These are phyloP conservation scores for Papilio protenor DNA, from an alignment of 2,888 invertebrate genomes.

Conservation along the genomic window DNA sequence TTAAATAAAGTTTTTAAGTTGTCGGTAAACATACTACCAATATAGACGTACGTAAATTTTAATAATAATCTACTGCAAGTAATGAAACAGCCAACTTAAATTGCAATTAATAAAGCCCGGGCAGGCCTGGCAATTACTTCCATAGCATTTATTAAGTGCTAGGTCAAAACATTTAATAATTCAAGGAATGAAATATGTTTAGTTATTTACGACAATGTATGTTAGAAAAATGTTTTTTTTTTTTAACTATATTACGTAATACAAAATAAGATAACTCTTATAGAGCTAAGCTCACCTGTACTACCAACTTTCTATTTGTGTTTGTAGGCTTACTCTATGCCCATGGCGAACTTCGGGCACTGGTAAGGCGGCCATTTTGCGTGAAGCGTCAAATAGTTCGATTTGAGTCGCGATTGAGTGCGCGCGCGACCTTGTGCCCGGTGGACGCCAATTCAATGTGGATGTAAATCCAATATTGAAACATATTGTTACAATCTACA, in stretches of 20 bases:
- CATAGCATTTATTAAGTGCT: conserved; percentile 24
- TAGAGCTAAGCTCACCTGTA: no score
- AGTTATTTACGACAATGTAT: not conserved
- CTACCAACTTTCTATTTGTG: no score
- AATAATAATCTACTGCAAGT: conserved; percentile 11
- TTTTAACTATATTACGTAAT: not conserved
- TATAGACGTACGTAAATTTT: not conserved
- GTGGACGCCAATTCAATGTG: no score
- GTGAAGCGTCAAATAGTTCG: no score
- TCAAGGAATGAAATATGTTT: conserved; percentile 16
- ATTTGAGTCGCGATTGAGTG: no score
- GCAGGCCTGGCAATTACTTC: conserved; percentile 29
- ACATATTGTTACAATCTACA: no score
- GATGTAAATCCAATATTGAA: no score
- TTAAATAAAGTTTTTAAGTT: not conserved
- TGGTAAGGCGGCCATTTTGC: no score
- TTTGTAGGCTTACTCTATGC: no score
- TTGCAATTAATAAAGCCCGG: conserved; percentile 31
- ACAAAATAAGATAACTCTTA: not conserved
- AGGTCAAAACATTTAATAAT: conserved; percentile 30
- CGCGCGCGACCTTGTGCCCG: no score
- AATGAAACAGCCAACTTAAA: conserved; percentile 17
- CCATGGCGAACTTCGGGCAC: no score
- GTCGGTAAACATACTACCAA: not conserved
- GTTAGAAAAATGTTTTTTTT: not conserved